Percentiles rank a stretch among this genome's conserved stretches.
phyloP scores from a whole-genome alignment of 2,888 invertebrate species.

The Lithophane semibrunnea region DNA sequence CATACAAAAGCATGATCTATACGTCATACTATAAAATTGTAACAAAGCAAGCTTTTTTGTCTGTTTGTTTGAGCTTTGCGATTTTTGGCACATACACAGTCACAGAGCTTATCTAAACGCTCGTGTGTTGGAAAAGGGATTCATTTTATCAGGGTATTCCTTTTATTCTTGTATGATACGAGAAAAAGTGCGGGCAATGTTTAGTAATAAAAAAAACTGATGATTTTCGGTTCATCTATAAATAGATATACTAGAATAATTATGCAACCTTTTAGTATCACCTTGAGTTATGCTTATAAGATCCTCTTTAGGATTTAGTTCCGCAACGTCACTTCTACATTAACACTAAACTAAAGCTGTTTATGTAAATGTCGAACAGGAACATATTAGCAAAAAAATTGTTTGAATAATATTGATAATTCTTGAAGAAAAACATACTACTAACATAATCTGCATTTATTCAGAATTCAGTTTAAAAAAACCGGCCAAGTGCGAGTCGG shows the following conservation, averaged over 20 bases:
- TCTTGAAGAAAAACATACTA: neutral
- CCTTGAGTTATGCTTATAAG: constrained; percentile 17
- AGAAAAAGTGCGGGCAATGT: neutral
- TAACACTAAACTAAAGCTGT: constrained; percentile 17
- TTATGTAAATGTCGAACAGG: constrained; percentile 28
- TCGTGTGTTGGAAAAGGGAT: neutral
- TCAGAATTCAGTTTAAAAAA: neutral
- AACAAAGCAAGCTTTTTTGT: neutral
- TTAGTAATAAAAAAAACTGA: neutral
- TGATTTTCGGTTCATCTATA: neutral
- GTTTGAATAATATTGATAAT: neutral
- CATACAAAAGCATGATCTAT: neutral
- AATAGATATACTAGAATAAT: neutral
- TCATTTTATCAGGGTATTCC: neutral
- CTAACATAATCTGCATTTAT: no score
- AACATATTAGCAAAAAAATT: constrained; percentile 13
- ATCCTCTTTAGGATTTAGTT: constrained; percentile 26
- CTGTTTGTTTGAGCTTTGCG: neutral
- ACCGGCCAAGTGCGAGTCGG: no score
- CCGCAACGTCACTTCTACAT: constrained; percentile 15
- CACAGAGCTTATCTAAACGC: neutral
- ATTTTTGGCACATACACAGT: neutral
- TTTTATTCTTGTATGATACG: neutral
- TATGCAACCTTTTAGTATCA: constrained; percentile 22
- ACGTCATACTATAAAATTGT: neutral